These are phyloP conservation scores for Harpagifer antarcticus DNA, from an alignment of 2,797 vertebrate species.

Conservation along the genomic window DNA sequence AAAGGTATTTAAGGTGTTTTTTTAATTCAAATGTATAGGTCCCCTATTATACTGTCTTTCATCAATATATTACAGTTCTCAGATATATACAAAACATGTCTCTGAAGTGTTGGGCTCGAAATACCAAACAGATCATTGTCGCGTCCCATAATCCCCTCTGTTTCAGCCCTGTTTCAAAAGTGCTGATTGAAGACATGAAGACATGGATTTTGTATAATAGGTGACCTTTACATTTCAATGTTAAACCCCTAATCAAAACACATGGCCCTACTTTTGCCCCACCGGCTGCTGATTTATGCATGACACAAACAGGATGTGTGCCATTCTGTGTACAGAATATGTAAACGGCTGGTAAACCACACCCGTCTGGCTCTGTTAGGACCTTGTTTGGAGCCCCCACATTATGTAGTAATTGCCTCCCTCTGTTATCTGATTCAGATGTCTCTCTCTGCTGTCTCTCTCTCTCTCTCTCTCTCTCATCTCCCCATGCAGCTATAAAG, in stretches of 20 bases:
- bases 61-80: too few relatives aligned
- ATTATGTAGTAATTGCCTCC: conserved; percentile 31
- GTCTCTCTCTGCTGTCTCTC: conserved; percentile 3
- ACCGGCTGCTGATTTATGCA: background rate
- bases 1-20: background rate
- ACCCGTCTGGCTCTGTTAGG: background rate
- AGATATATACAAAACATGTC: too few relatives aligned
- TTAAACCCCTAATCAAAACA: background rate
- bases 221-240: background rate
- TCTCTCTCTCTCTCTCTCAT: conserved; percentile 3
- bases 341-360: background rate
- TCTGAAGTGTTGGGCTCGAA: too few relatives aligned
- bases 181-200: too few relatives aligned
- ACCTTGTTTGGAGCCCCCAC: conserved; percentile 8
- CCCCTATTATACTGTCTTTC: too few relatives aligned
- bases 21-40: too few relatives aligned
- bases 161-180: too few relatives aligned
- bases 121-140: too few relatives aligned
- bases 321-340: conserved; percentile 3
- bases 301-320: background rate
- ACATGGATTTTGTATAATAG: too few relatives aligned
- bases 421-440: conserved; percentile 25
- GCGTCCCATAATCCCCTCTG: too few relatives aligned
- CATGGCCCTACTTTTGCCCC: background rate
- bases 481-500: background rate